Percentiles rank a stretch among this genome's conserved stretches.
These are phyloP conservation scores for Anguilla rostrata DNA, from an alignment of 2,113 vertebrate genomes.

Conservation along the genomic window DNA sequence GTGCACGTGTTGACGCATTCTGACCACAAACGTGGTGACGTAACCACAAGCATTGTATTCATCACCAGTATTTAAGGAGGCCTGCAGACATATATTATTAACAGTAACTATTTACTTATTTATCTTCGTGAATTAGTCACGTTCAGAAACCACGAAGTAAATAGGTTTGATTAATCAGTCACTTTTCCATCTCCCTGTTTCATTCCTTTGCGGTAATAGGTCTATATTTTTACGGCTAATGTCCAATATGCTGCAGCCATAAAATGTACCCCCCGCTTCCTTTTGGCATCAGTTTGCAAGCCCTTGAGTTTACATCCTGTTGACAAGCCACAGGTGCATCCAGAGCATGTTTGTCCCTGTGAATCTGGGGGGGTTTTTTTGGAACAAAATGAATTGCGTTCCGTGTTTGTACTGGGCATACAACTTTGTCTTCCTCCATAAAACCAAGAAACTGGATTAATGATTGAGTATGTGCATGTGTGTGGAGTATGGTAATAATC, in stretches of 20 bases:
- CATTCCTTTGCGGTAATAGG: not conserved
- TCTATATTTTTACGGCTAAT: not conserved
- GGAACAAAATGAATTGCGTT: not conserved
- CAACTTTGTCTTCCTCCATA: not conserved
- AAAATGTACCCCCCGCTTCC: not conserved
- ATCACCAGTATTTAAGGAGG: not conserved
- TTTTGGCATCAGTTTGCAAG: slow-evolving; percentile 33
- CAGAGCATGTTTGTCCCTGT: not conserved
- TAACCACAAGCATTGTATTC: not conserved
- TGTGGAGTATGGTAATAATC: not conserved
- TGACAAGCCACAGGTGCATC: slow-evolving; percentile 52
- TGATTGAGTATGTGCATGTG: not conserved
- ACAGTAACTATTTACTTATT: not conserved
- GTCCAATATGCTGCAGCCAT: not conserved
- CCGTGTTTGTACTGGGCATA: not conserved
- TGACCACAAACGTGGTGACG: not conserved
- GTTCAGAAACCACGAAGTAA: not conserved
- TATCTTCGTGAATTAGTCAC: not conserved
- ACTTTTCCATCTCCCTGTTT: no score
- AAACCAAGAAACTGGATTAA: not conserved
- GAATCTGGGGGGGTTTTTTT: no score
- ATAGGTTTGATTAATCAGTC: not conserved
- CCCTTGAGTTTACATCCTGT: slow-evolving; percentile 49
- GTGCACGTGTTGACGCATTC: not conserved
- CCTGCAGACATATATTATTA: not conserved